Conservation (phyloP, 1,140 invertebrate species). For the Trichonephila clavata region DNA sequence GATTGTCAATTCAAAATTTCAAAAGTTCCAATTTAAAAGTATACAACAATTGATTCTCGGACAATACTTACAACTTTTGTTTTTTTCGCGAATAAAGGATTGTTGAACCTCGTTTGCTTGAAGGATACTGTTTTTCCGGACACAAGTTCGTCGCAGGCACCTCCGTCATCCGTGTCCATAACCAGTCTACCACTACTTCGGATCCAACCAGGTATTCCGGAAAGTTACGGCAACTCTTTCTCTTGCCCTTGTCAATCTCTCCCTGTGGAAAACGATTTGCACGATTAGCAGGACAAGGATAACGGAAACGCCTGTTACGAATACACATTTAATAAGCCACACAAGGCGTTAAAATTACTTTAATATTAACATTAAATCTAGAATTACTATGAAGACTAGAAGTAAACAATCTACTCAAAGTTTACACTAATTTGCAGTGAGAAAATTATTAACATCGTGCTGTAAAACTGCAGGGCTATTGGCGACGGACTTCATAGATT, state of each 20-base stretch:
- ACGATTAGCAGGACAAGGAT: background rate
- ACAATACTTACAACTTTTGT: background rate
- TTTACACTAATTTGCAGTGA: too few relatives aligned
- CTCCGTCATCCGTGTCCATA: constrained; percentile 51
- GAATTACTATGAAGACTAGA: too few relatives aligned
- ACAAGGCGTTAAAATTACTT: too few relatives aligned
- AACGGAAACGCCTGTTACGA: constrained; percentile 5
- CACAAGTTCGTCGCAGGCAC: constrained; percentile 56
- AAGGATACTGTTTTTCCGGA: background rate
- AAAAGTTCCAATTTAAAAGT: too few relatives aligned
- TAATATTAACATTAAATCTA: too few relatives aligned
- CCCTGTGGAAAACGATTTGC: background rate
- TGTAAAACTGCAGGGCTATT: too few relatives aligned
- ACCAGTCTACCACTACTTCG: constrained; percentile 25
- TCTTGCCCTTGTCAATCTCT: background rate
- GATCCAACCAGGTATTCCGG: constrained; percentile 20
- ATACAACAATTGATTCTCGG: background rate
- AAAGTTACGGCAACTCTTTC: constrained; percentile 56
- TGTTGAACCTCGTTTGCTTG: constrained; percentile 13
- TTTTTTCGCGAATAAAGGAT: constrained; percentile 56
- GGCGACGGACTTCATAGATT: too few relatives aligned
- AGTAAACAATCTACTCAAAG: too few relatives aligned
- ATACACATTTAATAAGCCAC: background rate
- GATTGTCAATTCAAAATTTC: too few relatives aligned
- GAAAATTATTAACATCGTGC: too few relatives aligned